phyloP scores from a whole-genome alignment of 2,888 invertebrate genomes.

The Trimorus sp. region DNA sequence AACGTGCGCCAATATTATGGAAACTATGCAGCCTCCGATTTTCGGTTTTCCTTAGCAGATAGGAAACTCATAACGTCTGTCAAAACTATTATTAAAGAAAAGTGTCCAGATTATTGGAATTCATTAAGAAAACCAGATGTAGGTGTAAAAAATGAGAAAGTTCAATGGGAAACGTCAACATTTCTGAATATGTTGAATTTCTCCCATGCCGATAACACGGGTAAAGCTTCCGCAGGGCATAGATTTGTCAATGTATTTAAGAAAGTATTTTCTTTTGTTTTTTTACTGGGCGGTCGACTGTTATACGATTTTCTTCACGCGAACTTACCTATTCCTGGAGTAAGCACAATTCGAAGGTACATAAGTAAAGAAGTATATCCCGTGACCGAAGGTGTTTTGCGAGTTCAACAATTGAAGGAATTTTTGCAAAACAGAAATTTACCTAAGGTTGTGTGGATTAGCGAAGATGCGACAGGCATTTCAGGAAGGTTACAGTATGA shows the following conservation, averaged over 20 bases:
- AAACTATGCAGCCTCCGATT: background rate
- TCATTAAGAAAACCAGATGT: background rate
- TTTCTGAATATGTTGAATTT: slow-evolving; percentile 3
- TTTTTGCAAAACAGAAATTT: slow-evolving; percentile 59
- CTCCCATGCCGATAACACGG: slow-evolving; percentile 2
- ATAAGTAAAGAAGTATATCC: slow-evolving; percentile 6
- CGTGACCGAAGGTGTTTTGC: slow-evolving; percentile 16
- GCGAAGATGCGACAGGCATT: slow-evolving; percentile 40
- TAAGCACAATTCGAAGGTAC: slow-evolving; percentile 9
- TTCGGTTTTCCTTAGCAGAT: background rate
- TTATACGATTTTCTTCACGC: slow-evolving; percentile 18
- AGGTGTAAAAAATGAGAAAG: background rate
- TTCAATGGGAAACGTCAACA: slow-evolving; percentile 8
- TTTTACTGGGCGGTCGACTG: slow-evolving; percentile 26
- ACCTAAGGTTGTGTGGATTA: slow-evolving; percentile 60
- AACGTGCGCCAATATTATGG: slow-evolving; percentile 7
- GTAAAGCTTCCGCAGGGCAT: slow-evolving; percentile 5
- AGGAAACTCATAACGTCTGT: background rate
- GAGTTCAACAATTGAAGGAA: slow-evolving; percentile 44
- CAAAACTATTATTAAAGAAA: background rate
- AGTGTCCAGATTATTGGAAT: background rate
- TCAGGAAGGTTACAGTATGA: slow-evolving; percentile 63
- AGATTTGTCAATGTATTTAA: slow-evolving; percentile 16
- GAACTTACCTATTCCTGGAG: slow-evolving; percentile 23
- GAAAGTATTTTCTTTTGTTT: slow-evolving; percentile 10